A percentile compares a stretch with the other conserved stretches of the same genome.
Evolutionary conservation across 2,113 vertebrate genomes (phyloP).

Genomic region (Arenaria interpres): DNA sequence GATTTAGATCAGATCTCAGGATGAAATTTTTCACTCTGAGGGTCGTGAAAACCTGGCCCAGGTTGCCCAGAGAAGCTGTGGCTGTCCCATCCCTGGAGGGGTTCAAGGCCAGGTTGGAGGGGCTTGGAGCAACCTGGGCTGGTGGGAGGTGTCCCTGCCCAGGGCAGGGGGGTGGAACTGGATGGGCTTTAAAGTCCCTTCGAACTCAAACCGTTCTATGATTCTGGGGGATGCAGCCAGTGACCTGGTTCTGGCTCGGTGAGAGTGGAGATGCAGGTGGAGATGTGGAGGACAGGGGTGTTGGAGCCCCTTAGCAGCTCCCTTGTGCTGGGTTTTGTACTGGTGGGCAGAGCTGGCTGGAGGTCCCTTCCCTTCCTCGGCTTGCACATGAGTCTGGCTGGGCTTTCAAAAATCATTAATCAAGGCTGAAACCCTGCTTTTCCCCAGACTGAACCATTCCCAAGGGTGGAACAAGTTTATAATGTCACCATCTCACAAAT

Average conservation of each 20-base stretch:
- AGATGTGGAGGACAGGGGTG: not conserved
- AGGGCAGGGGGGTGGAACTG: not conserved
- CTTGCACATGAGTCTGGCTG: fast-evolving
- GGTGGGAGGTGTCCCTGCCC: not conserved
- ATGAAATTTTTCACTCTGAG: not conserved
- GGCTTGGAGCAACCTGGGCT: not conserved
- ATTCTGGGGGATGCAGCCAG: not conserved
- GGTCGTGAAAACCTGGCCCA: not conserved
- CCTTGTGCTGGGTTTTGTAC: not conserved
- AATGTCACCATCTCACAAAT: not conserved
- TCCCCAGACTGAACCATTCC: not conserved
- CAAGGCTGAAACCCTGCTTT: not conserved
- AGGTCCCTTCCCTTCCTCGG: not conserved
- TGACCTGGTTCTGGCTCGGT: fast-evolving
- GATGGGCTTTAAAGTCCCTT: not conserved
- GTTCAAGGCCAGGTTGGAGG: not conserved
- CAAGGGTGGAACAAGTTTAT: not conserved
- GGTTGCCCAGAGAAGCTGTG: not conserved
- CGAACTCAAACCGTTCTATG: not conserved
- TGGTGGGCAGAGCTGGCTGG: fast-evolving
- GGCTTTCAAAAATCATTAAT: not conserved
- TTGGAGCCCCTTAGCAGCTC: not conserved
- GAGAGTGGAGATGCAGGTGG: not conserved
- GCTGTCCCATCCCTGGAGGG: not conserved
- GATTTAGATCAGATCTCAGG: not conserved